phyloP scores from a whole-genome alignment of 2,113 vertebrate genomes.

The Emydura subglobosa region DNA sequence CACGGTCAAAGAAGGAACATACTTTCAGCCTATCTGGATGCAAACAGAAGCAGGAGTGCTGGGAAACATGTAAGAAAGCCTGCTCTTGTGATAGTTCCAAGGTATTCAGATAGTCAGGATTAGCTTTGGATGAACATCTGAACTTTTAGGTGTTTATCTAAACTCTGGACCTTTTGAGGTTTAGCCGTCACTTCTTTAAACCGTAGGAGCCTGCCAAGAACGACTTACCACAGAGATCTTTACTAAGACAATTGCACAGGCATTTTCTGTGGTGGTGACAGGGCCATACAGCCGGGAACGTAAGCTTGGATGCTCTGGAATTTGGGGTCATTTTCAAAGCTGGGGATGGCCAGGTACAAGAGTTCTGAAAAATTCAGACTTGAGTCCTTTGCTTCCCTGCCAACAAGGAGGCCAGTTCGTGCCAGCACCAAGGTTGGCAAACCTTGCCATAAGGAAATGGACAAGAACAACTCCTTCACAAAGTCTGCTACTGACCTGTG shows the following conservation, averaged over 20 bases:
- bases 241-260: not conserved
- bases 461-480: not conserved
- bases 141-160: not conserved
- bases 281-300: fast-evolving
- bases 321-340: not conserved
- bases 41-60: not conserved
- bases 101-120: not conserved
- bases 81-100: not conserved
- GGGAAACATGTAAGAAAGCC: not conserved
- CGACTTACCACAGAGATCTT: fast-evolving
- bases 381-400: not conserved
- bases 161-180: not conserved
- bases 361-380: not conserved
- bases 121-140: not conserved
- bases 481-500: not conserved
- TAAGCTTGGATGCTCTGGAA: not conserved
- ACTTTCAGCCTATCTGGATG: not conserved
- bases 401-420: not conserved
- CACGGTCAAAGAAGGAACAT: not conserved
- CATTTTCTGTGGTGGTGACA: not conserved
- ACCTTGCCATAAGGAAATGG: not conserved
- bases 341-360: fast-evolving
- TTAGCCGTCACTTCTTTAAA: not conserved
- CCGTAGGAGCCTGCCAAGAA: fast-evolving
- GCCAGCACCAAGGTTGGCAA: too few relatives aligned